Base-by-base conservation (phyloP, 2,113 vertebrate genomes). In the Gymnorhina tibicen region DNA sequence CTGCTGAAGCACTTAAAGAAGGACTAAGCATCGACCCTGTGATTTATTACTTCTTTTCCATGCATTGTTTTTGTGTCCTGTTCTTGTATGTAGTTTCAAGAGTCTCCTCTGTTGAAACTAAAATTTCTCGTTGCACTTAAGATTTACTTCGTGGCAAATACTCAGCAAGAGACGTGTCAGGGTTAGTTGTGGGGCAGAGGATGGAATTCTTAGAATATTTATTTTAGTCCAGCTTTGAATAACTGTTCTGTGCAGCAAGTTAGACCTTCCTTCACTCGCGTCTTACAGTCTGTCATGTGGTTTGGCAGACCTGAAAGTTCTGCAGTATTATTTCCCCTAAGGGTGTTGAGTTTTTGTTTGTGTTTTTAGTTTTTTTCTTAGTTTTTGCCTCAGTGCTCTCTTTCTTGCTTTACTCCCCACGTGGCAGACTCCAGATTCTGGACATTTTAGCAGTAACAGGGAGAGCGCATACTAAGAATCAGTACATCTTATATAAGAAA, bases 361-460 rank as follows among this genome's bases (percentile, higher is more conserved):
- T 93, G 55, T 89, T 85, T 85, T 85, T 55, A 95, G 67, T 92
- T 86, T 62, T 95, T 92, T 95, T 92, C 91, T 95, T 56, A 52
- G 76, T 76, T 82, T 77, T 97, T 97, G 85, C 97, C 88, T 92
- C 78, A 93, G 37, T 87, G n/a, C 89, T 95, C 59, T 82, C 72
- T 82, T 96, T 92, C 85, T 91, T 81, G 66, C 69, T 96, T 97
- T 79, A 81, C 78, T 98, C 96, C 94, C 93, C 96, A 97, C 63
- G 85, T 97, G 94, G 89, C 96, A 97, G 83, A 86, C 68, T 94
- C 74, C 77, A 75, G 94, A 35, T 92, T 87, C 62, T 74, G 90
- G 59, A 88, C 53, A 69, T 96, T 90, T 89, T 85, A 76, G 66
- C 82, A 74, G 63, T 59, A 12, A 8, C 77, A 23, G 82, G 77